These are phyloP conservation scores for Sesia bembeciformis DNA, from an alignment of 2,888 invertebrate genomes.

Conservation along the genomic window DNA sequence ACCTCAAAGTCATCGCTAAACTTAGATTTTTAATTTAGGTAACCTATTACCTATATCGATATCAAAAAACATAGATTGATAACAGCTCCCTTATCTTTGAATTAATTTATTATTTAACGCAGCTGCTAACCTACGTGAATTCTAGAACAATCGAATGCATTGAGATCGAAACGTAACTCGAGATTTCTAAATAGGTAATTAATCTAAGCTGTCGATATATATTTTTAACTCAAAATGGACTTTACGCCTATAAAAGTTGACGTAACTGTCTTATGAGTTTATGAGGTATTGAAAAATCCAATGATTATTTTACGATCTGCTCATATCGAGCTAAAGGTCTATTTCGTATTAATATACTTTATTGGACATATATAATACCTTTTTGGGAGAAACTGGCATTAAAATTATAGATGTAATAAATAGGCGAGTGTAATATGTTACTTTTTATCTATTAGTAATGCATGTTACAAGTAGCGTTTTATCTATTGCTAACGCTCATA, in stretches of 20 bases:
- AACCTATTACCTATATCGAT: too few relatives aligned
- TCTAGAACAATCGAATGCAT: slow-evolving; percentile 28
- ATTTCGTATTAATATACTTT: neutral
- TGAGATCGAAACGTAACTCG: slow-evolving; percentile 12
- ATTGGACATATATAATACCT: too few relatives aligned
- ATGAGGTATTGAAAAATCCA: neutral
- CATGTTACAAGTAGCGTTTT: too few relatives aligned
- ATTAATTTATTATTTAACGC: neutral
- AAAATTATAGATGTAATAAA: too few relatives aligned
- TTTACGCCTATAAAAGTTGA: neutral
- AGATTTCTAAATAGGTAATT: neutral
- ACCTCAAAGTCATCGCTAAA: neutral
- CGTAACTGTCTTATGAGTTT: neutral
- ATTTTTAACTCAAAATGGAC: neutral
- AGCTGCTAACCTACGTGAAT: slow-evolving; percentile 12
- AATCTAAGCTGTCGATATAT: neutral
- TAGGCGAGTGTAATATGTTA: too few relatives aligned
- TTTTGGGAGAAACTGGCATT: too few relatives aligned
- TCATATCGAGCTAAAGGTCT: neutral
- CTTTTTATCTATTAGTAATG: too few relatives aligned
- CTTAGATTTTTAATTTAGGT: too few relatives aligned
- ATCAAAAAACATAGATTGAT: too few relatives aligned
- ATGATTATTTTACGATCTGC: neutral
- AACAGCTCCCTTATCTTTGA: too few relatives aligned
- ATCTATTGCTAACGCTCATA: too few relatives aligned